Percentiles rank a stretch among this genome's conserved stretches.
Evolutionary conservation across 2,113 vertebrate genomes (phyloP).

Genomic region (Atractosteus spatula): DNA sequence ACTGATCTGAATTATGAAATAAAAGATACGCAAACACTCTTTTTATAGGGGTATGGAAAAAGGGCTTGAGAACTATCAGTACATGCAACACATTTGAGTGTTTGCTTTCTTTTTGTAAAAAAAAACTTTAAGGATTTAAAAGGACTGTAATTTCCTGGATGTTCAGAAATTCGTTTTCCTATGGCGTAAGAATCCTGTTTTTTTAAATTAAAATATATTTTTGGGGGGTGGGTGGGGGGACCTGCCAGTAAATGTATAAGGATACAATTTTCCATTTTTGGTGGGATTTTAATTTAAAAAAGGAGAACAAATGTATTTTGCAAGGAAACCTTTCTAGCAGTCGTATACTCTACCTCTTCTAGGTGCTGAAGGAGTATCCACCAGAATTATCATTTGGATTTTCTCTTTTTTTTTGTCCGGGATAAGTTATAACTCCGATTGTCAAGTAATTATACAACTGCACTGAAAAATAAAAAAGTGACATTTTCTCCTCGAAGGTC

Average conservation of each 20-base stretch:
- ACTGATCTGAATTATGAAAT: constrained; percentile 1
- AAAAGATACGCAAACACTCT: constrained; percentile 1
- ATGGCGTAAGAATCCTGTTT: constrained; percentile 7
- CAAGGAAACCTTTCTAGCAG: constrained; percentile 3
- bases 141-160: not conserved
- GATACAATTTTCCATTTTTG: not conserved
- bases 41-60: constrained; percentile 1
- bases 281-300: not conserved
- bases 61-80: not conserved
- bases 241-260: not conserved
- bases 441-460: not conserved
- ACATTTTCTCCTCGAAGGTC: constrained; percentile 18
- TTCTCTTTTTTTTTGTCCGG: not conserved
- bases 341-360: not conserved
- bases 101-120: not conserved
- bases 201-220: not conserved
- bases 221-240: not conserved
- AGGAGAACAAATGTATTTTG: constrained; percentile 1
- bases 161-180: not conserved
- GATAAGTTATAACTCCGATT: not conserved
- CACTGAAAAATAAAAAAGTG: not conserved
- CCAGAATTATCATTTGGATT: constrained; percentile 2
- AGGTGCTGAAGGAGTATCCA: not conserved
- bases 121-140: not conserved
- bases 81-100: not conserved